Percentiles rank a stretch among this genome's conserved stretches.
phyloP scores from a whole-genome alignment of 2,888 invertebrate genomes.

The Mycogona germanica region DNA sequence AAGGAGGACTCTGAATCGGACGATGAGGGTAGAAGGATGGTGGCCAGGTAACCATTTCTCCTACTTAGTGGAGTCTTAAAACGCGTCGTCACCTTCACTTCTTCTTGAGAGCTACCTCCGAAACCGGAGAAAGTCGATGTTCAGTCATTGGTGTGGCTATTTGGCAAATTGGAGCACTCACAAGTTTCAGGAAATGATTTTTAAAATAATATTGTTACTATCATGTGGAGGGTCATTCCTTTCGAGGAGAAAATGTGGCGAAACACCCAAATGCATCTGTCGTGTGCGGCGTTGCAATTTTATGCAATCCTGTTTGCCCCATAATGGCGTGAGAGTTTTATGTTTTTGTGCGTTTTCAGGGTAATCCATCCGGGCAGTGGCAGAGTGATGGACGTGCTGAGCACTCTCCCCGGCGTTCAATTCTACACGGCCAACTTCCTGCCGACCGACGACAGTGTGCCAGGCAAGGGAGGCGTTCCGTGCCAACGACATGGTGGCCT shows the following conservation, averaged over 20 bases:
- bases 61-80: no score
- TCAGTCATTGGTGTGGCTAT: background rate
- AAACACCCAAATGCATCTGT: no score
- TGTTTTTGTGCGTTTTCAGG: slow-evolving; percentile 43
- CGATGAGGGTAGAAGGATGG: slow-evolving; percentile 15
- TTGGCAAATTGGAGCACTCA: no score
- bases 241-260: no score
- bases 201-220: no score
- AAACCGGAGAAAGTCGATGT: background rate
- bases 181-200: no score
- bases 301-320: no score
- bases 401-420: slow-evolving; percentile 82
- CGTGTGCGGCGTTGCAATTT: no score
- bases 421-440: slow-evolving; percentile 72
- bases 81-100: no score
- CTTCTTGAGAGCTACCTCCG: no score
- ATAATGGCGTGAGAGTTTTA: no score
- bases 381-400: slow-evolving; percentile 61
- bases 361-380: slow-evolving; percentile 38
- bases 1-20: slow-evolving; percentile 4
- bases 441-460: slow-evolving; percentile 44
- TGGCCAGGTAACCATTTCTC: slow-evolving; percentile 10
- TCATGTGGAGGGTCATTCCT: no score
- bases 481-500: slow-evolving; percentile 70
- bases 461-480: slow-evolving; percentile 53